Percentiles rank a stretch among this genome's conserved stretches.
Evolutionary conservation across 2,113 vertebrate genomes (phyloP).

Genomic region (Ictalurus punctatus): DNA sequence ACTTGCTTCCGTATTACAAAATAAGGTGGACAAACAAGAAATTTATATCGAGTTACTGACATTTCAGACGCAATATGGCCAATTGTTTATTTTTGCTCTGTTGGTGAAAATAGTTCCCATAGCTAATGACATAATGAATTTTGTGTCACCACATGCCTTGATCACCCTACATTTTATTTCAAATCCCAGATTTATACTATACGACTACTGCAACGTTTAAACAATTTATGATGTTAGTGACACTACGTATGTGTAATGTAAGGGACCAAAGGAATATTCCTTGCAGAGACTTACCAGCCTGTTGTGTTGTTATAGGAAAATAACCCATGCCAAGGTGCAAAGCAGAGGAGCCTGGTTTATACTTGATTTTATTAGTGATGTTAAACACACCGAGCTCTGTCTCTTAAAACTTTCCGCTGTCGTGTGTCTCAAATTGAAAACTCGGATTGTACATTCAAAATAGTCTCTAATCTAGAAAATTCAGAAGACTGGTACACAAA

Average conservation of each 20-base stretch:
- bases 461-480: neutral
- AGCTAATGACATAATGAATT: neutral
- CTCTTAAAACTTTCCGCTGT: conserved; percentile 1
- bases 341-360: conserved; percentile 3
- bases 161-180: neutral
- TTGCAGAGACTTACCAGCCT: neutral
- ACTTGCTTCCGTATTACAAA: neutral
- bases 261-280: neutral
- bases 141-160: neutral
- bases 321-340: neutral
- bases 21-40: neutral
- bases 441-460: neutral
- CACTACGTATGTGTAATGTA: neutral
- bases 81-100: neutral
- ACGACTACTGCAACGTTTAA: neutral
- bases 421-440: conserved; percentile 8
- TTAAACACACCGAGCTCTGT: neutral
- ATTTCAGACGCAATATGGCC: neutral
- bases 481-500: neutral
- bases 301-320: conserved; percentile 8
- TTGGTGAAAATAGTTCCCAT: neutral
- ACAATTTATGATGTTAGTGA: neutral
- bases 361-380: conserved; percentile 14
- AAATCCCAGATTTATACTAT: neutral
- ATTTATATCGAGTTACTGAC: neutral